Percentiles rank a stretch among this genome's conserved stretches.
These are phyloP conservation scores for Drosophila rhopaloa DNA, from an alignment of 1,140 invertebrate genomes.

Conservation along the genomic window DNA sequence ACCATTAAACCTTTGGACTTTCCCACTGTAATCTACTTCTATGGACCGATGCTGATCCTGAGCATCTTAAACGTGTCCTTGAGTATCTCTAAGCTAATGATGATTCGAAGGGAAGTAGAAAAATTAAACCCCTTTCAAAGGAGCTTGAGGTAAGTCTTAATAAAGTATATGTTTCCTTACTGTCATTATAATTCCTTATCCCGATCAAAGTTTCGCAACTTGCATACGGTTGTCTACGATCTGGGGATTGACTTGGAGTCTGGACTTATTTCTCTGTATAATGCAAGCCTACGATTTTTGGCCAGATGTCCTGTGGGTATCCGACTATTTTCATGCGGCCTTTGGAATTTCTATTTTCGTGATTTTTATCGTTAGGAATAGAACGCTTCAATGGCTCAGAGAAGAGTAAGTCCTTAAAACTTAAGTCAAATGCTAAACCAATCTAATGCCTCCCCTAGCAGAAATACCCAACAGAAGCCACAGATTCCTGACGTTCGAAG, in stretches of 20 bases:
- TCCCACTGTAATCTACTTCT: not conserved
- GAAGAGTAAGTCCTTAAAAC: not conserved
- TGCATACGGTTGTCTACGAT: not conserved
- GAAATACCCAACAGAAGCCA: not conserved
- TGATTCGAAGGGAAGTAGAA: not conserved
- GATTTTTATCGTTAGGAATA: not conserved
- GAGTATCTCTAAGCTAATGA: not conserved
- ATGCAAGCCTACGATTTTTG: not conserved
- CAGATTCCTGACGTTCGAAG: rapidly evolving
- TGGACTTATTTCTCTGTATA: not conserved
- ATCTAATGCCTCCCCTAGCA: not conserved
- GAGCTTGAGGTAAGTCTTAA: not conserved
- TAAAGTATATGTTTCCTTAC: too few relatives aligned
- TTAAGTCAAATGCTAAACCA: not conserved
- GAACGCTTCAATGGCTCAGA: not conserved
- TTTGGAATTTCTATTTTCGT: not conserved
- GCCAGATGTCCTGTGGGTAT: not conserved
- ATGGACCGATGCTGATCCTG: not conserved
- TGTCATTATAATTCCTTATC: not conserved
- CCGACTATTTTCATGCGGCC: not conserved
- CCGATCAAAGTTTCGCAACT: not conserved
- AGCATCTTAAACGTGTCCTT: not conserved
- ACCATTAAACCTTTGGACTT: not conserved
- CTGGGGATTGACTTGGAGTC: not conserved
- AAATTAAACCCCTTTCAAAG: not conserved